Evolutionary conservation across 1,140 invertebrate genomes (phyloP).

Genomic region (Zaprionus davidi): DNA sequence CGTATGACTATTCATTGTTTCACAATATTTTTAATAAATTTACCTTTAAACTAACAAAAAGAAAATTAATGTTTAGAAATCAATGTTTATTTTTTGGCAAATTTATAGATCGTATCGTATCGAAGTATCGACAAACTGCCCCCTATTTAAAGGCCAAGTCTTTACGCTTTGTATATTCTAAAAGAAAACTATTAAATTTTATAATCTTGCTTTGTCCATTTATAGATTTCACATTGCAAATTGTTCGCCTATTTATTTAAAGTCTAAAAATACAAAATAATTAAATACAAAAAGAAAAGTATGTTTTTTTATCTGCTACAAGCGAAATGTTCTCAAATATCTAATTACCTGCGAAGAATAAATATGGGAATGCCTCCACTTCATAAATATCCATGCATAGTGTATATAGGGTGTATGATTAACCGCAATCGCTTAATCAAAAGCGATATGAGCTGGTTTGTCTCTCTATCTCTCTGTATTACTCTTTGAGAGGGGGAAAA

Average conservation of each 20-base stretch:
- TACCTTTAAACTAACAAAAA: too few relatives aligned
- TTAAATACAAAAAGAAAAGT: slow-evolving; percentile 4
- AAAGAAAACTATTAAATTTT: background rate
- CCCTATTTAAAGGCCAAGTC: background rate
- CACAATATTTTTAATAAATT: too few relatives aligned
- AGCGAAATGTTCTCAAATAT: slow-evolving; percentile 2
- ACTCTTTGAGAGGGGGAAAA: background rate
- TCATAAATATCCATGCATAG: slow-evolving; percentile 18
- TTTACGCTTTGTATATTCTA: background rate
- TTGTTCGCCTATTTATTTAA: background rate
- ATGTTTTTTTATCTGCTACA: background rate
- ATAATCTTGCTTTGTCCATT: background rate
- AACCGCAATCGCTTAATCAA: slow-evolving; percentile 30
- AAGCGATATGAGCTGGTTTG: slow-evolving; percentile 2
- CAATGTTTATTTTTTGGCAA: slow-evolving; percentile 46
- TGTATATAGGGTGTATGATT: slow-evolving; percentile 9
- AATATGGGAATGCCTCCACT: background rate
- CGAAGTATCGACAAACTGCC: background rate
- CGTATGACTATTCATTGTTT: too few relatives aligned
- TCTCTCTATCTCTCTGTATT: background rate
- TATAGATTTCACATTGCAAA: background rate
- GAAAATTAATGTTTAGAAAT: background rate
- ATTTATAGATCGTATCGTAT: background rate
- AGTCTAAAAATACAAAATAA: slow-evolving; percentile 1
- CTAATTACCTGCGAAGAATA: slow-evolving; percentile 1